Percentiles rank a stretch among this genome's conserved stretches.
Conservation (phyloP, 2,888 invertebrate genomes). For the Aporophyla lueneburgensis region DNA sequence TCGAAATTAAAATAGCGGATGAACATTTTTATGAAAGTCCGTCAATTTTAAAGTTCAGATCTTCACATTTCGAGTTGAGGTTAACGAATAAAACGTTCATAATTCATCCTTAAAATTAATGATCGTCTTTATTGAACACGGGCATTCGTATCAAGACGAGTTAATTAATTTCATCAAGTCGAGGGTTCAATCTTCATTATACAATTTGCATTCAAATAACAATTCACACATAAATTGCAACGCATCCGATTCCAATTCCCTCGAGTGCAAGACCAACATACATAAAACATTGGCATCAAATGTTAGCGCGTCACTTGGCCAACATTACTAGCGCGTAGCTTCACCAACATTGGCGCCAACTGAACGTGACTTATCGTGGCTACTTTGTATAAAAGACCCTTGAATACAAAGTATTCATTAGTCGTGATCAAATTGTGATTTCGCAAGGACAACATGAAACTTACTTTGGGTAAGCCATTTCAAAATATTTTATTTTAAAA, state of each 20-base stretch:
- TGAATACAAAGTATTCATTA: slow-evolving; percentile 2
- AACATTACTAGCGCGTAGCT: neutral
- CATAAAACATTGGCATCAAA: slow-evolving; percentile 8
- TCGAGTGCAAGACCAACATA: slow-evolving; percentile 6
- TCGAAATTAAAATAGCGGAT: no score
- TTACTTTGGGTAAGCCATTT: slow-evolving; percentile 39
- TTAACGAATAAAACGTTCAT: no score
- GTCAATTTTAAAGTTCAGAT: no score
- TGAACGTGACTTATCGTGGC: neutral
- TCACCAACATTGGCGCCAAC: slow-evolving; percentile 10
- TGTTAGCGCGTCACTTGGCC: neutral
- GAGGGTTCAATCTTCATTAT: neutral
- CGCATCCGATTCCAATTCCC: slow-evolving; percentile 15
- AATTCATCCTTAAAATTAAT: no score
- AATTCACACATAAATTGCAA: slow-evolving; percentile 7
- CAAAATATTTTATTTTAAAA: neutral
- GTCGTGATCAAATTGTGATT: slow-evolving; percentile 19
- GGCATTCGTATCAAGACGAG: neutral
- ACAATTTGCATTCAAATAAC: slow-evolving; percentile 13
- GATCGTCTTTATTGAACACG: no score
- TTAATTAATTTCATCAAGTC: neutral
- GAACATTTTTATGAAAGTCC: no score
- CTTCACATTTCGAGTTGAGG: no score
- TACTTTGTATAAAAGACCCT: slow-evolving; percentile 36
- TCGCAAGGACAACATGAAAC: slow-evolving; percentile 45